These are phyloP conservation scores for Scrobipalpa atriplicella DNA, from an alignment of 2,888 invertebrate genomes.

Conservation along the genomic window DNA sequence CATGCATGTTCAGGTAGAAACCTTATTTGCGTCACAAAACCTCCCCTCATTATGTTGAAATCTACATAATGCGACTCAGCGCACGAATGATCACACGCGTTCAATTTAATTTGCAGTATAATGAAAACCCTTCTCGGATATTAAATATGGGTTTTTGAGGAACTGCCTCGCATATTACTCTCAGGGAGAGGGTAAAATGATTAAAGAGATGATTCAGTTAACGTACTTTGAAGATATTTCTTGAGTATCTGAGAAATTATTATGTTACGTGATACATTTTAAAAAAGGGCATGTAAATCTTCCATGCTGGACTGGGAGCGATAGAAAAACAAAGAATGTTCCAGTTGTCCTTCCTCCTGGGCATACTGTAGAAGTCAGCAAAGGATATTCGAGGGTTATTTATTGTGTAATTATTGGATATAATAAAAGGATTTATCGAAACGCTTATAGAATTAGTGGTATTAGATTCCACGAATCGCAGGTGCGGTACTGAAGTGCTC, in stretches of 20 bases:
- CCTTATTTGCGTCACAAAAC: background rate
- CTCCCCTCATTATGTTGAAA: slow-evolving; percentile 34
- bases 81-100: slow-evolving; percentile 53
- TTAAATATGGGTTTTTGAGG: slow-evolving; percentile 55
- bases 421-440: too few species aligned
- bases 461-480: background rate
- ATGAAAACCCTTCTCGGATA: slow-evolving; percentile 48
- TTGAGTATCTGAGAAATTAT: background rate
- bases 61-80: slow-evolving; percentile 28
- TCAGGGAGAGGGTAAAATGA: background rate
- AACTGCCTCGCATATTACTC: slow-evolving; percentile 27
- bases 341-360: too few species aligned
- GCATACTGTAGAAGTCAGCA: too few species aligned
- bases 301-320: too few species aligned
- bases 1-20: background rate
- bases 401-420: too few species aligned
- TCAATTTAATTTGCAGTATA: slow-evolving; percentile 54
- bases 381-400: too few species aligned
- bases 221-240: background rate
- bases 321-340: too few species aligned
- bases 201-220: background rate
- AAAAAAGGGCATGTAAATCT: too few species aligned
- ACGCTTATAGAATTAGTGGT: too few species aligned
- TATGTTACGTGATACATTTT: background rate
- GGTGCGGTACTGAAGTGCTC: slow-evolving; percentile 17